Base-by-base conservation (phyloP, 2,888 invertebrate genomes). In the Mechanitis messenoides region DNA sequence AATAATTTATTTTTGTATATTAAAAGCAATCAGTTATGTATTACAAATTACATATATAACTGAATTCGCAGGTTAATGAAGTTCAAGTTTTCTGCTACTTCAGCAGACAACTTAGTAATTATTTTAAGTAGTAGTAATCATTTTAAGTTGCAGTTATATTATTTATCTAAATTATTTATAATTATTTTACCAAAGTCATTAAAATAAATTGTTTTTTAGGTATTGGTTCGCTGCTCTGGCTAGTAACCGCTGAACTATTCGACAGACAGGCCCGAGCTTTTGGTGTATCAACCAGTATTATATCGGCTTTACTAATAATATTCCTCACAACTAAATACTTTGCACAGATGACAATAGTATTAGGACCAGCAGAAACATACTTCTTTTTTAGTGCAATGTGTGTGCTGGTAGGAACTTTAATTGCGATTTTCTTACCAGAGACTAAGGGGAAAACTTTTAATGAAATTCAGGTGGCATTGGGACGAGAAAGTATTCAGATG, bases 401-500 rank as follows among this genome's bases (percentile, higher is more conserved):
- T 57, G 58, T 81, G 2, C 45, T 74, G 0, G 62, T 75, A 0
- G 69, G 72, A 45, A 3, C 72, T 3, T 75, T 80, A 33, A 69
- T 84, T 2, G 54, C 72, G 20, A 69, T 78, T 20, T 75, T 73
- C 56, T 63, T 87, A 3, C 87, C 87, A 0, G 87, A 87, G 59
- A 87, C 87, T 2, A 87, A 85, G 54, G 85, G 85, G 0, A 86
- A 81, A 50, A 76, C 75, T 2, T 80, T 87, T 54, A 68, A 69
- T 0, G 85, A 87, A 59, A 87, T 87, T 11, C 86, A 87, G 61
- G 60, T 59, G 28, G 69, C 70, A 42, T 71, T 84, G 50, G 74
- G 78, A 20, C 70, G 65, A 9, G 46, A 46, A 6, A 54, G 35
- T 20, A 62, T 38, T 5, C 55, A 59, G 4, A 4, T 53, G 35